Evolutionary conservation across 2,797 vertebrate genomes (phyloP), one percentile per base, ranked within the genome.

Genomic region (Gouania willdenowi): DNA sequence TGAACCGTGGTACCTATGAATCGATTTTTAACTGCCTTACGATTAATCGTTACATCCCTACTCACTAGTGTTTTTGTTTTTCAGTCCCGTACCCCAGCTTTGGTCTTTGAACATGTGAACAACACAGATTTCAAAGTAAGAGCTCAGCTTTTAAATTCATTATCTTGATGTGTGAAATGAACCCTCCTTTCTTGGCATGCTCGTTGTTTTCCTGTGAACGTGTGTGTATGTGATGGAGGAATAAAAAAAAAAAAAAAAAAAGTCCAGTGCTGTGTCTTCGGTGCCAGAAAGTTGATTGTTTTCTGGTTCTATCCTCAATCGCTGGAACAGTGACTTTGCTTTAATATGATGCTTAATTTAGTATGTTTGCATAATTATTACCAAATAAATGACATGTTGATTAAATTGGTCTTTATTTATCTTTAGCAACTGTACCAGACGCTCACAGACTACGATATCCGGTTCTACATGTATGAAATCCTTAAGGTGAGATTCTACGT

Each of bases 401-500:
- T 2, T 44, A 33, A 47, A 41, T n/a, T n/a, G n/a, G 5, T 11
- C 10, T 43, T 45, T 37, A 4, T 40, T 61, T 46, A 1, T 49
- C 58, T 55, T 59, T 67, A 90, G 88, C 88, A 89, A 89, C 75
- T 90, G 52, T 90, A 90, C 84, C 88, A 90, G 59, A 90, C 88
- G 20, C 75, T 90, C 74, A 84, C 87, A 18, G 88, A 90, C 61
- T 90, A 80, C 24, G 88, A 90, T 77, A 90, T 90, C 44, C 79
- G 88, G 19, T 90, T 90, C 78, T 90, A 90, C 77, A 90, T 90
- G 87, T 88, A 86, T 23, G 88, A 90, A 79, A 89, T 90, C 48
- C 78, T 90, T 26, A 89, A 87, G 86, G 88, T 88, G 46, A 79
- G 83, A n/a, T n/a, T n/a, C n/a, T n/a, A n/a, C n/a, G n/a, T n/a